Evolutionary conservation across 2,888 invertebrate species (phyloP), one percentile per base, ranked within the genome.

Genomic region (Chrysolina oricalcia): DNA sequence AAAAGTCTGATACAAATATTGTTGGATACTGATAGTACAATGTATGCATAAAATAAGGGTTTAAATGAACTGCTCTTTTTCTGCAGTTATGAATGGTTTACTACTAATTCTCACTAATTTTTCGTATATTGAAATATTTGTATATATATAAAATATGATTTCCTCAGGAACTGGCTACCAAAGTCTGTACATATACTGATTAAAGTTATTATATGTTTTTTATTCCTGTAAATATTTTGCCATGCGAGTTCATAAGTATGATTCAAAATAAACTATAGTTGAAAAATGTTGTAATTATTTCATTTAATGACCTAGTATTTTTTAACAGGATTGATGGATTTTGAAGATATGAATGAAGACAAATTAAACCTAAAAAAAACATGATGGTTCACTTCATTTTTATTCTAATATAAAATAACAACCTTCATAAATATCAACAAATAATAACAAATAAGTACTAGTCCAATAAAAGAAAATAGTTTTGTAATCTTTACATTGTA

Each of bases 141-240:
- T 79, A 78, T 71, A 80, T 77, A 80, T 70, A n/a, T n/a, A n/a
- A n/a, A 74, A 69, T 78, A 76, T 81, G 71, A 81, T 84, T 84
- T 84, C 81, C 84, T 85, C 84, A 85, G 84, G 84, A 85, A 84
- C 73, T 81, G 79, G 77, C 75, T 79, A 85, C 84, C 84, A 83
- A 85, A 85, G 84, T 83, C 80, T 85, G 83, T 83, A 83, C 78
- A 83, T 83, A 83, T 77, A 81, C 78, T 79, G 74, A 78, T 81
- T 80, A 73, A 78, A 79, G 27, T 27, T 59, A 79, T 80, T 78
- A 78, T 83, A 82, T 84, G 79, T 83, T 84, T 83, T 83, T 80
- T 82, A 83, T 83, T 81, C 77, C 81, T 83, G 82, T 84, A 84
- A 83, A 83, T 84, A 84, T 81, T 81, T 81, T 80, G 81, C 83